phyloP scores from a whole-genome alignment of 2,113 vertebrate species.

The Sander lucioperca region DNA sequence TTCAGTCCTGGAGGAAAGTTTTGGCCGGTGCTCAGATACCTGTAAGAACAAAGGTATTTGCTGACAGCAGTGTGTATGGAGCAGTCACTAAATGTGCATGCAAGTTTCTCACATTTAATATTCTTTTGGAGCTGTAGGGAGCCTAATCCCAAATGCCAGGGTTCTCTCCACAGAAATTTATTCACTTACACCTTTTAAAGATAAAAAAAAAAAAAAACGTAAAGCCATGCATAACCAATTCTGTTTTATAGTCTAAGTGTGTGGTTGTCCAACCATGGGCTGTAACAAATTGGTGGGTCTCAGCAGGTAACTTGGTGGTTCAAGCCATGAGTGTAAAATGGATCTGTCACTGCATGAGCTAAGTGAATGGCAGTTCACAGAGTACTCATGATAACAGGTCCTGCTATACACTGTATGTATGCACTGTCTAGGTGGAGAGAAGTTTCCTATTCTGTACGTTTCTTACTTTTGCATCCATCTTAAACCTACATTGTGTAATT shows the following conservation, averaged over 20 bases:
- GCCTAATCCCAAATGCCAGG: conserved; percentile 42
- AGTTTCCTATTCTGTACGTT: not conserved
- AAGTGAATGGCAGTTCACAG: conserved; percentile 12
- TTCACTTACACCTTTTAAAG: conserved; percentile 50
- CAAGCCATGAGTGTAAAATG: conserved; percentile 5
- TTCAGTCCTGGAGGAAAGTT: conserved; percentile 20
- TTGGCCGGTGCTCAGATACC: conserved; percentile 17
- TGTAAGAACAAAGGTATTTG: conserved; percentile 53
- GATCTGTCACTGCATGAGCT: not conserved
- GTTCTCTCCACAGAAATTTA: conserved; percentile 40
- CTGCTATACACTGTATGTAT: not conserved
- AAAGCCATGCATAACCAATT: conserved; percentile 33
- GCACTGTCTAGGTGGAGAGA: not conserved
- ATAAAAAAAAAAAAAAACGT: conserved; percentile 35
- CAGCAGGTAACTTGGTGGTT: conserved; percentile 30
- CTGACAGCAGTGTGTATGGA: conserved; percentile 16
- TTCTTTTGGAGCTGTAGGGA: conserved; percentile 38
- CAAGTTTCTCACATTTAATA: conserved; percentile 42
- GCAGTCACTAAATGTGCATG: conserved; percentile 27
- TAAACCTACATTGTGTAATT: no score
- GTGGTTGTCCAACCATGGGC: conserved; percentile 45
- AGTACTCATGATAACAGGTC: not conserved
- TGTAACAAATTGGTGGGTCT: conserved; percentile 46
- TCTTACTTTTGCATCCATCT: not conserved
- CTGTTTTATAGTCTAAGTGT: conserved; percentile 36